A percentile compares a stretch with the other conserved stretches of the same genome.
phyloP scores from a whole-genome alignment of 2,888 invertebrate species.

The Druceiella hillmani region DNA sequence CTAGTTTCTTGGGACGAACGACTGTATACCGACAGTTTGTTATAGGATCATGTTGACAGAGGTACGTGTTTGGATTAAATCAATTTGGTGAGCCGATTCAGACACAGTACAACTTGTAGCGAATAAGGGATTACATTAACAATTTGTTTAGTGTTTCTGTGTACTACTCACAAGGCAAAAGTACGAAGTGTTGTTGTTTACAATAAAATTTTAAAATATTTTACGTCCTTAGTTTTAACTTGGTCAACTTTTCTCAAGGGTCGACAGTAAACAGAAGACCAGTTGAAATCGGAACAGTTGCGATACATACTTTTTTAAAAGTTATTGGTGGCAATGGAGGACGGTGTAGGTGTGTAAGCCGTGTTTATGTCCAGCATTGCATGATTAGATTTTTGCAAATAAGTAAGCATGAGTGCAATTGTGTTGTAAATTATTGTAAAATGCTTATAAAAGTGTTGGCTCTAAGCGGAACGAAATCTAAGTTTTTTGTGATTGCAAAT shows the following conservation, averaged over 20 bases:
- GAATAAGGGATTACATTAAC: conserved; percentile 9
- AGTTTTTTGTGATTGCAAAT: too few relatives aligned
- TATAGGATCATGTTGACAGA: conserved; percentile 49
- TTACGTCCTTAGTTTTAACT: too few relatives aligned
- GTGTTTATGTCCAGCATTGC: conserved; percentile 15
- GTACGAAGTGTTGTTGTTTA: too few relatives aligned
- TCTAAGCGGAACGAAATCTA: too few relatives aligned
- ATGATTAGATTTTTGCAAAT: conserved; percentile 12
- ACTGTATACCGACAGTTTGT: conserved; percentile 48
- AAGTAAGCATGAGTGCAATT: too few relatives aligned
- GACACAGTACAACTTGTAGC: background rate
- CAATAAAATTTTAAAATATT: too few relatives aligned
- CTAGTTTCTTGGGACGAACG: conserved; percentile 49
- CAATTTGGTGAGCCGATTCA: conserved; percentile 30
- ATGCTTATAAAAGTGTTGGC: too few relatives aligned
- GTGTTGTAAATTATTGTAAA: too few relatives aligned
- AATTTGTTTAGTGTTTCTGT: too few relatives aligned
- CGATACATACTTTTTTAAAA: too few relatives aligned
- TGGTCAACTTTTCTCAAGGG: conserved; percentile 19
- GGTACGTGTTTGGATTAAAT: conserved; percentile 50
- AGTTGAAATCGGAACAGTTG: conserved; percentile 12
- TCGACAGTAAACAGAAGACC: conserved; percentile 17
- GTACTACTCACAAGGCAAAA: too few relatives aligned
- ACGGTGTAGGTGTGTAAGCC: conserved; percentile 21
- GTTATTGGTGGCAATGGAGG: conserved; percentile 18